Evolutionary conservation across 2,797 vertebrate species (phyloP), one percentile per base, ranked within the genome.

Genomic region (Alosa sapidissima): DNA sequence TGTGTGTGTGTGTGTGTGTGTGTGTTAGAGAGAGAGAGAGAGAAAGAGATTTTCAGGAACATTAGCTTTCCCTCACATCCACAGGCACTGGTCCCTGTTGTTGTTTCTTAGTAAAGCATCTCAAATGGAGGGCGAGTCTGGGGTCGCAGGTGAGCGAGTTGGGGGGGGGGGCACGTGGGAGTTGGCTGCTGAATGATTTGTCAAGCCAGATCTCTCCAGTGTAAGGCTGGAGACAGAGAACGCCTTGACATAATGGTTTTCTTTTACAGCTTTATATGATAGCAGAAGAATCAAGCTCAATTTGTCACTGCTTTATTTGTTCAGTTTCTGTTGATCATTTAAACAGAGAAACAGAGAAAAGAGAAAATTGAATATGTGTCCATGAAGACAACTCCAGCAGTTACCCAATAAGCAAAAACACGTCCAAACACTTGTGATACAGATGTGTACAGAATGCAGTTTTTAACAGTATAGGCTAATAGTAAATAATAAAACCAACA

Each of bases 21-120:
- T 41, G 41, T 41, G 41, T 41, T 65, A 36, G 65, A 72, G 28
- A 33, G 10, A 72, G 65, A 72, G 13, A 72, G 33, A 72, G 28
- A 36, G 24, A 33, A 1, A 72, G 58, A 47, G 36, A 47, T 45
- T 55, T 51, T 51, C 60, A 75, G 24, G 60, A 49, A 72, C 65
- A 47, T 14, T 41, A 55, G 47, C 55, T 62, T 47, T 47, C 49
- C 51, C 21, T 48, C 49, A 72, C 81, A 49, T 81, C 81, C 85
- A 86, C 65, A 54, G 65, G 41, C 72, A 21, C 36, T 9, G 72
- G 72, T 33, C 81, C 75, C 52, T 86, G 85, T 86, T 83, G 58
- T 81, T 78, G 82, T 86, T 86, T 58, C 82, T 58, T 52, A 68
- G 62, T 36, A 65, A 81, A 55, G 83, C 72, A 81, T 85, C 84